Base-by-base conservation (phyloP, 2,888 invertebrate genomes). In the Lathronympha strigana region DNA sequence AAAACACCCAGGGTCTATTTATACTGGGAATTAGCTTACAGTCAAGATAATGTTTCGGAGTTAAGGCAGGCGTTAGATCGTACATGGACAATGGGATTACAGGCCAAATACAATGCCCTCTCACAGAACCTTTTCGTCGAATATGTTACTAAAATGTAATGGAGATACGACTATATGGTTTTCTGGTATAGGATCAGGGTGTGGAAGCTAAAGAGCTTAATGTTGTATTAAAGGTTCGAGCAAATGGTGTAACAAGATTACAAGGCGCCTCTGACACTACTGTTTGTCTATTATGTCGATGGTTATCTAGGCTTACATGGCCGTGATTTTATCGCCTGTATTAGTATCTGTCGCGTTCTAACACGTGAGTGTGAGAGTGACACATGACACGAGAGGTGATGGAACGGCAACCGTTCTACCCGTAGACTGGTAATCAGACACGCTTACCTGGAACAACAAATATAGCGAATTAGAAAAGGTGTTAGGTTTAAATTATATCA, bases 181-280 rank as follows among this genome's bases (percentile, higher is more conserved):
- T 9, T 45, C 2, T 11, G 45, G 13, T 31, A 17, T 31, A 45
- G 73, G 83, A 82, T 82, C 76, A 80, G 74, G 76, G 76, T 74
- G 63, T 70, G 71, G 73, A 71, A 76, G 80, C 71, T 72, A 79
- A 80, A 78, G 75, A 79, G 72, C 71, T 69, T 86, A 84, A 88
- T 88, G 86, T 88, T 81, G 68, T 86, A 86, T 87, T 82, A 78
- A 72, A 64, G 80, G 72, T 75, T 74, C 73, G 76, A 76, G 80
- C 77, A 80, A 81, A 76, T 68, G 71, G 63, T 74, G 76, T 89
- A 88, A 90, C 76, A 82, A 83, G 90, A 89, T 90, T 89, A 89
- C 82, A 75, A 66, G 75, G 72, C 72, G 75, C 76, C 76, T 73
- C 74, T 72, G 67, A 69, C 66, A 67, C 63, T 63, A 70, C 70